Evolutionary conservation across 2,888 invertebrate genomes (phyloP).

Genomic region (Athripsodes cinereus): DNA sequence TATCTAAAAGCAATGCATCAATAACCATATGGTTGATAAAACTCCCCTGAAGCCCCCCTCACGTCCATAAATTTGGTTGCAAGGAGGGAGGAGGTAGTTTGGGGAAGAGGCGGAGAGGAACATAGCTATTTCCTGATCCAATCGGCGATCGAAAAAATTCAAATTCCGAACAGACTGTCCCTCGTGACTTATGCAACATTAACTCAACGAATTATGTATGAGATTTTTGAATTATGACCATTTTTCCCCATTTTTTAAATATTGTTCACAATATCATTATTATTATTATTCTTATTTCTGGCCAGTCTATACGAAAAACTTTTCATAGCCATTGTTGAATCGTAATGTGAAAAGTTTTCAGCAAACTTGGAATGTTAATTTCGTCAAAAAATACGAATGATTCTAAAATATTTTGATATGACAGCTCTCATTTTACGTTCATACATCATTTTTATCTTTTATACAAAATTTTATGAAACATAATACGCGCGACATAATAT

Average conservation of each 20-base stretch:
- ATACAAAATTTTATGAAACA: no score
- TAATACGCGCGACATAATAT: no score
- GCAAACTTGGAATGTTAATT: background rate
- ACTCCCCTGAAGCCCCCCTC: conserved; percentile 8
- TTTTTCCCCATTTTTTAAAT: conserved; percentile 1
- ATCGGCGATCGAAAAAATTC: conserved; percentile 27
- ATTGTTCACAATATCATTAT: background rate
- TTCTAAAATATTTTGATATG: no score
- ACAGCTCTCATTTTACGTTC: no score
- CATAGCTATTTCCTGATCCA: conserved; percentile 20
- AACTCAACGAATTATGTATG: conserved; percentile 16
- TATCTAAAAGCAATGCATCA: conserved; percentile 22
- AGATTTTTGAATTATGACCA: conserved; percentile 4
- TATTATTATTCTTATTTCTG: background rate
- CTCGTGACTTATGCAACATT: conserved; percentile 25
- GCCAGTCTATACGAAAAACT: background rate
- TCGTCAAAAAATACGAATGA: no score
- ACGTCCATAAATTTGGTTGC: background rate
- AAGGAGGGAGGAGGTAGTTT: background rate
- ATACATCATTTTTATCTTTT: no score
- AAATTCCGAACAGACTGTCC: conserved; percentile 24
- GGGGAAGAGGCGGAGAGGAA: background rate
- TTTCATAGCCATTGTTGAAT: background rate
- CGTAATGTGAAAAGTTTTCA: background rate
- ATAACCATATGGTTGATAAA: conserved; percentile 27